These are phyloP conservation scores for Macroramphosus scolopax DNA, from an alignment of 2,797 vertebrate genomes.

Conservation along the genomic window DNA sequence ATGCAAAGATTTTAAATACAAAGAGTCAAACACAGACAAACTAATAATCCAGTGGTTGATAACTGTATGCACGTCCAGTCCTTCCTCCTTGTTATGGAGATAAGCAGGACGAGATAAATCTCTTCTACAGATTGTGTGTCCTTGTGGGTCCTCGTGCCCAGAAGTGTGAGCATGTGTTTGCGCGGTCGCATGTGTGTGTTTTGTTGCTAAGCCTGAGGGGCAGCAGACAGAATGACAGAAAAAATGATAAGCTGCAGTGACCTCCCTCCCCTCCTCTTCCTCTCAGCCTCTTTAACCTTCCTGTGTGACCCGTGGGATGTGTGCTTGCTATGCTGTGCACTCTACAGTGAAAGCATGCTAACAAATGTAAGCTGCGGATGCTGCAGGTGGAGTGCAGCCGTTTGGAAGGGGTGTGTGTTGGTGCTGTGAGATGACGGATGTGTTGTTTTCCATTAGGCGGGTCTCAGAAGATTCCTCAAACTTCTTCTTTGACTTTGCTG, in stretches of 20 bases:
- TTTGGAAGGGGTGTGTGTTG: too few species aligned
- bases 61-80: too few species aligned
- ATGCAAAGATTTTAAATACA: too few species aligned
- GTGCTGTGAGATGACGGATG: conserved; percentile 8
- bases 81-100: not conserved
- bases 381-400: conserved; percentile 26
- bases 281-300: conserved; percentile 60
- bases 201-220: conserved; percentile 49
- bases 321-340: conserved; percentile 43
- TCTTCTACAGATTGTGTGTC: conserved; percentile 22
- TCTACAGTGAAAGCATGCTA: conserved; percentile 12
- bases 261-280: conserved; percentile 45
- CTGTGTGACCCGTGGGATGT: conserved; percentile 47
- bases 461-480: not conserved
- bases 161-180: conserved; percentile 9
- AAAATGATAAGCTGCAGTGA: conserved; percentile 63
- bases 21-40: too few species aligned
- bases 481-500: conserved; percentile 5
- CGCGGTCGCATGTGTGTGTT: conserved; percentile 14
- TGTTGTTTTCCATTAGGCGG: conserved; percentile 6
- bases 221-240: conserved; percentile 52
- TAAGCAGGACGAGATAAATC: conserved; percentile 1
- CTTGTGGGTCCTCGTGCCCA: conserved; percentile 18
- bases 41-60: not conserved
- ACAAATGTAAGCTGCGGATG: conserved; percentile 19